These are phyloP conservation scores for Lerema accius DNA, from an alignment of 1,140 invertebrate species.

Conservation along the genomic window DNA sequence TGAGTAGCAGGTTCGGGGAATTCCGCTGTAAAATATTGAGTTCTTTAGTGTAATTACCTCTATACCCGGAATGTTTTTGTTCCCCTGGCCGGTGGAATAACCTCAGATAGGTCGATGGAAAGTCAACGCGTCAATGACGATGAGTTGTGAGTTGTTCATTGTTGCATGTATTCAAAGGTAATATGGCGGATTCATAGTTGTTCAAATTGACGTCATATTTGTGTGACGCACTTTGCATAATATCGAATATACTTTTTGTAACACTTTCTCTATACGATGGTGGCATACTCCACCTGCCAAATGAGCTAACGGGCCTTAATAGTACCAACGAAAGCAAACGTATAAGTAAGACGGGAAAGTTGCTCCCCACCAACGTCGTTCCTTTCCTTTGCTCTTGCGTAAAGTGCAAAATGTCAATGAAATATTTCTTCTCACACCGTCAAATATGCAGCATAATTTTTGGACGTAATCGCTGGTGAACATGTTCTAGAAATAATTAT, in stretches of 20 bases:
- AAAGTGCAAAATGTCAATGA: conserved; percentile 65
- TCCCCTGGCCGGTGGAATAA: conserved; percentile 63
- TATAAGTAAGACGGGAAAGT: conserved; percentile 71
- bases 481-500: not conserved
- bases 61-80: conserved; percentile 61
- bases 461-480: not conserved
- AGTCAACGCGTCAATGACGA: conserved; percentile 51
- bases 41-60: conserved; percentile 54
- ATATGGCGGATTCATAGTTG: not conserved
- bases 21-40: conserved; percentile 32
- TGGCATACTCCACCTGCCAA: conserved; percentile 70
- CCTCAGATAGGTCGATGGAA: conserved; percentile 71
- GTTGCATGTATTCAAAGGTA: conserved; percentile 25
- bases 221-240: conserved; percentile 50
- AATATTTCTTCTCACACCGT: conserved; percentile 36
- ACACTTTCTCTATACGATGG: conserved; percentile 70
- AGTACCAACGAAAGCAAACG: conserved; percentile 75
- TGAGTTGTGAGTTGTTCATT: conserved; percentile 27
- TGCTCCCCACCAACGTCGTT: conserved; percentile 47
- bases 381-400: conserved; percentile 70
- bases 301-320: conserved; percentile 70
- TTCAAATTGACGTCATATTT: conserved; percentile 6
- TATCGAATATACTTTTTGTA: conserved; percentile 53
- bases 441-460: not conserved
- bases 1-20: conserved; percentile 27